A percentile compares a stretch with the other conserved stretches of the same genome.
Conservation (phyloP, 2,113 vertebrate species). For the Cichladusa arquata region DNA sequence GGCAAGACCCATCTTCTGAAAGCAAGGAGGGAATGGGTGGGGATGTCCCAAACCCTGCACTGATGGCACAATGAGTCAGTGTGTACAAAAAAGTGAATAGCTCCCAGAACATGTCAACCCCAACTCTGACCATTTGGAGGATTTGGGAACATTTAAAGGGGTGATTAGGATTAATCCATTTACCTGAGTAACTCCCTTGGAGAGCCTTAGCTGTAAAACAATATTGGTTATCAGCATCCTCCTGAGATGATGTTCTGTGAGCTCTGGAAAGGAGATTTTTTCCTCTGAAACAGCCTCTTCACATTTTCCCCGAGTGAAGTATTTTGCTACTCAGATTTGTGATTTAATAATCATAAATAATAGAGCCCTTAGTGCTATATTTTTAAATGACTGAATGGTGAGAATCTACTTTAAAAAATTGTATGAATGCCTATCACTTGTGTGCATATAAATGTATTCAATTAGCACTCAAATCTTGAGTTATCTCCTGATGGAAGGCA, state of each 20-base stretch:
- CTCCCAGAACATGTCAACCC: neutral
- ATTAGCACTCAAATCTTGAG: conserved; percentile 66
- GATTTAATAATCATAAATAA: conserved; percentile 72
- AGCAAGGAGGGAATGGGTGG: neutral
- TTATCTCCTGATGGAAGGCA: conserved; percentile 66
- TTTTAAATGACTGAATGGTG: conserved; percentile 69
- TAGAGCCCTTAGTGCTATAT: conserved; percentile 60
- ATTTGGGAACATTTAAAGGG: neutral
- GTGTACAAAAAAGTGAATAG: neutral
- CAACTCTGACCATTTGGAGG: neutral
- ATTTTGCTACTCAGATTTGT: conserved; percentile 66
- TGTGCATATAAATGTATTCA: conserved; percentile 70
- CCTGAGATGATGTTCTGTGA: neutral
- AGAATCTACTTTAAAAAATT: conserved; percentile 65
- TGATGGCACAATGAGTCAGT: neutral
- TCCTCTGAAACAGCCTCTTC: conserved; percentile 47
- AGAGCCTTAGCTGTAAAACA: conserved; percentile 20
- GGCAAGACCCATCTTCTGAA: neutral
- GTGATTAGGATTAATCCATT: conserved; percentile 33
- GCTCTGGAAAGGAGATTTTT: conserved; percentile 35
- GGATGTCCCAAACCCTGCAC: neutral
- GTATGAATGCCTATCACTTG: conserved; percentile 67
- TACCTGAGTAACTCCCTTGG: neutral
- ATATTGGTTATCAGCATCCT: conserved; percentile 17
- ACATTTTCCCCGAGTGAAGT: conserved; percentile 50